Conservation (phyloP, 2,113 vertebrate genomes). For the Cottus gobio region DNA sequence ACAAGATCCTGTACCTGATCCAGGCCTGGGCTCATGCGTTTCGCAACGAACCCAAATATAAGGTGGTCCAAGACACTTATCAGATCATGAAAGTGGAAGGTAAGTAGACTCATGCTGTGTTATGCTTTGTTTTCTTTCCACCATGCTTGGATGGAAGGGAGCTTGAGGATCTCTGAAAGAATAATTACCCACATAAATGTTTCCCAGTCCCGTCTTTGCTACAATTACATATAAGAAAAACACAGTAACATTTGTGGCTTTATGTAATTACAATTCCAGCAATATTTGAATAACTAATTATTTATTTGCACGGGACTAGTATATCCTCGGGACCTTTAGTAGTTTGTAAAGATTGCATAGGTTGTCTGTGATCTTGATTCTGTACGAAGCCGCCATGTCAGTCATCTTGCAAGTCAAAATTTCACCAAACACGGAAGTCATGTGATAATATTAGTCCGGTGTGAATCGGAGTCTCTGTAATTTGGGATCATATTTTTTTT, state of each 20-base stretch:
- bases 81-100: conserved; percentile 99
- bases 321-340: not conserved
- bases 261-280: not conserved
- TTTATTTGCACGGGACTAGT: too few species aligned
- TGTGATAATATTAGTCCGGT: too few species aligned
- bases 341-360: not conserved
- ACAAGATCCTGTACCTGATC: conserved; percentile 96
- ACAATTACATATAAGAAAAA: not conserved
- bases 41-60: conserved; percentile 98
- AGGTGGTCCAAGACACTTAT: conserved; percentile 98
- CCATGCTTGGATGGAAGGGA: not conserved
- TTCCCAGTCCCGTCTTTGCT: not conserved
- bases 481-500: too few species aligned
- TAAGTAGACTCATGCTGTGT: conserved; percentile 64
- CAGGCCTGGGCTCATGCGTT: conserved; percentile 99
- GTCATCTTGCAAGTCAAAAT: too few species aligned
- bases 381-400: too few species aligned
- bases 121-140: not conserved
- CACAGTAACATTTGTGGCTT: not conserved
- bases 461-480: too few species aligned
- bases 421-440: too few species aligned
- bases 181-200: not conserved
- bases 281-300: not conserved
- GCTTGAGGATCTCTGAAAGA: not conserved
- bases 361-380: too few species aligned